phyloP scores from a whole-genome alignment of 1,140 invertebrate genomes.

The Rhyacophila brunnea region DNA sequence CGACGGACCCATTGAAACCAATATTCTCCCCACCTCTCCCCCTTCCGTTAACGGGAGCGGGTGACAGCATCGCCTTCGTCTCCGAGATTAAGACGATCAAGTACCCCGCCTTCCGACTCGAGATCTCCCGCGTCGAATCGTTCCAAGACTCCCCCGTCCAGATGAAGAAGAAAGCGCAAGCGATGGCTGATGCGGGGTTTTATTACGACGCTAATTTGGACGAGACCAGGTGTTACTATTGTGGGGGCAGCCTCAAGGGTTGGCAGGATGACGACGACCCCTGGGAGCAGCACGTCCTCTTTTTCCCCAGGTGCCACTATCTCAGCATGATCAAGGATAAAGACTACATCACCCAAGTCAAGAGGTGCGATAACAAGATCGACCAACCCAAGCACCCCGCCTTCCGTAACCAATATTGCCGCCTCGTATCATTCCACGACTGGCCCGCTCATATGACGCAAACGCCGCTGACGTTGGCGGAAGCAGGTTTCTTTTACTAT shows the following conservation, averaged over 20 bases:
- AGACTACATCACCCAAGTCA: conserved; percentile 59
- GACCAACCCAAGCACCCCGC: no score
- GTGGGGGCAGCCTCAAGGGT: conserved; percentile 81
- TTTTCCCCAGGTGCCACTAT: conserved; percentile 78
- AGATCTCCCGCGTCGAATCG: conserved; percentile 65
- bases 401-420: no score
- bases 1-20: no score
- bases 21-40: no score
- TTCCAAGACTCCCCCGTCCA: conserved; percentile 74
- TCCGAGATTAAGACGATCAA: no score
- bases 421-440: no score
- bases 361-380: neutral
- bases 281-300: conserved; percentile 84
- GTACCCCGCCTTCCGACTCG: conserved; percentile 60
- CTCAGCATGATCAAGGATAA: conserved; percentile 72
- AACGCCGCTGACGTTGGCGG: no score
- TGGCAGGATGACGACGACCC: conserved; percentile 85
- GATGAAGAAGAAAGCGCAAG: conserved; percentile 71
- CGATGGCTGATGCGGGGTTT: conserved; percentile 84
- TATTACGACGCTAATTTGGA: conserved; percentile 85
- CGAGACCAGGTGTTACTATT: conserved; percentile 82
- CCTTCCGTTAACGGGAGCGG: no score
- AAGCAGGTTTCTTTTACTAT: no score
- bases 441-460: no score
- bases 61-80: no score